Evolutionary conservation across 2,113 vertebrate species (phyloP).

Genomic region (Porphyrio hochstetteri): DNA sequence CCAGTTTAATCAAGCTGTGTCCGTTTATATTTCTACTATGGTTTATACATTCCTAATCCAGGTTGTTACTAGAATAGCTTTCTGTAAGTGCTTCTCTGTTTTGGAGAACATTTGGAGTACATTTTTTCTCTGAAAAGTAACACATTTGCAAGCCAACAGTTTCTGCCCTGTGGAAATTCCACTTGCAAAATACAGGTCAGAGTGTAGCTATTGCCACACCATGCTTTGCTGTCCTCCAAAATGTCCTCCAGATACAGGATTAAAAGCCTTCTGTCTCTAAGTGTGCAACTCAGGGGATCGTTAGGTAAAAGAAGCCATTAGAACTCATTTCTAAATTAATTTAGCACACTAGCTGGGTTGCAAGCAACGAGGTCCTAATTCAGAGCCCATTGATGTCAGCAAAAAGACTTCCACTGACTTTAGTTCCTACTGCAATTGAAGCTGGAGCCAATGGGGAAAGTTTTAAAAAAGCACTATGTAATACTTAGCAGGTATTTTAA

Average conservation of each 20-base stretch:
- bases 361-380: background rate
- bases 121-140: background rate
- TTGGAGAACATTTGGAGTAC: background rate
- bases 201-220: background rate
- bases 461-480: background rate
- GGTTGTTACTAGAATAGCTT: background rate
- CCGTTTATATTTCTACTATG: background rate
- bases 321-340: constrained; percentile 16
- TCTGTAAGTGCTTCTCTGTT: background rate
- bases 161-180: background rate
- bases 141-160: background rate
- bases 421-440: background rate
- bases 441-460: background rate
- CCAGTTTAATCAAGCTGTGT: background rate
- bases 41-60: background rate
- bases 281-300: background rate
- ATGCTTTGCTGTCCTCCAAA: background rate
- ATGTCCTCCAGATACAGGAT: background rate
- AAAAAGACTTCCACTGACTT: constrained; percentile 28
- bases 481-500: constrained; percentile 3
- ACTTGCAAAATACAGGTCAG: background rate
- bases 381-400: background rate
- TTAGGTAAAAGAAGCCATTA: background rate
- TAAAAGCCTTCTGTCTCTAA: background rate
- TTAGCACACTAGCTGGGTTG: constrained; percentile 2